Percentiles rank a stretch among this genome's conserved stretches.
phyloP scores from a whole-genome alignment of 2,888 invertebrate genomes.

The Bombylius major region DNA sequence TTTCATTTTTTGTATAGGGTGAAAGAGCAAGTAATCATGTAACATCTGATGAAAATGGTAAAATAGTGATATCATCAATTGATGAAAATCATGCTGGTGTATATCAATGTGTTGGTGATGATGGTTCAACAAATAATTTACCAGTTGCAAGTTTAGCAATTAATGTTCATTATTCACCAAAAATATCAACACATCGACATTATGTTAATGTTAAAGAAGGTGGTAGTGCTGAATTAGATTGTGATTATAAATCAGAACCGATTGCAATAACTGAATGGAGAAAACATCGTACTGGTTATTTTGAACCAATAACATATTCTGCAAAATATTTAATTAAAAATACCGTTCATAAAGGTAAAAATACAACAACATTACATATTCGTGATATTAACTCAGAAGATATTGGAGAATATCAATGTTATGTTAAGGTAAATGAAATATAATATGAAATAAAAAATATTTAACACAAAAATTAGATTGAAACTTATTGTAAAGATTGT shows the following conservation, averaged over 20 bases:
- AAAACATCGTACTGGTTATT: slow-evolving; percentile 21
- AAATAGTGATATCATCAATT: slow-evolving; percentile 23
- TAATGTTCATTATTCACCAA: slow-evolving; percentile 29
- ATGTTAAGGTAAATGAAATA: slow-evolving; percentile 32
- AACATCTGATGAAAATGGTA: slow-evolving; percentile 18
- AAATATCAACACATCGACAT: slow-evolving; percentile 30
- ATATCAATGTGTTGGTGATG: slow-evolving; percentile 32
- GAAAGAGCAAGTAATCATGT: slow-evolving; percentile 17
- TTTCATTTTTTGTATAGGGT: slow-evolving; percentile 18
- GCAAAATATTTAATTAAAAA: slow-evolving; percentile 36
- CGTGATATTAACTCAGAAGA: slow-evolving; percentile 50
- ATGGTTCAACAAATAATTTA: slow-evolving; percentile 21
- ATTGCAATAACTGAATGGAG: slow-evolving; percentile 24
- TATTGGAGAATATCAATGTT: slow-evolving; percentile 64
- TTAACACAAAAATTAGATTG: neutral
- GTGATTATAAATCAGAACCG: slow-evolving; percentile 29
- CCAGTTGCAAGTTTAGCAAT: slow-evolving; percentile 27
- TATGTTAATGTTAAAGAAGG: slow-evolving; percentile 26
- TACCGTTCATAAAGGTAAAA: slow-evolving; percentile 29
- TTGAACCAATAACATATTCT: slow-evolving; percentile 20
- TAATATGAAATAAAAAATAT: too few species aligned
- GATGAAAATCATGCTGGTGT: slow-evolving; percentile 26
- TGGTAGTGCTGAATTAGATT: slow-evolving; percentile 26
- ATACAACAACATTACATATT: slow-evolving; percentile 49
- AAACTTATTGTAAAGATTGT: too few species aligned